These are phyloP conservation scores for Microctonus hyperodae DNA, from an alignment of 2,888 invertebrate genomes.

Conservation along the genomic window DNA sequence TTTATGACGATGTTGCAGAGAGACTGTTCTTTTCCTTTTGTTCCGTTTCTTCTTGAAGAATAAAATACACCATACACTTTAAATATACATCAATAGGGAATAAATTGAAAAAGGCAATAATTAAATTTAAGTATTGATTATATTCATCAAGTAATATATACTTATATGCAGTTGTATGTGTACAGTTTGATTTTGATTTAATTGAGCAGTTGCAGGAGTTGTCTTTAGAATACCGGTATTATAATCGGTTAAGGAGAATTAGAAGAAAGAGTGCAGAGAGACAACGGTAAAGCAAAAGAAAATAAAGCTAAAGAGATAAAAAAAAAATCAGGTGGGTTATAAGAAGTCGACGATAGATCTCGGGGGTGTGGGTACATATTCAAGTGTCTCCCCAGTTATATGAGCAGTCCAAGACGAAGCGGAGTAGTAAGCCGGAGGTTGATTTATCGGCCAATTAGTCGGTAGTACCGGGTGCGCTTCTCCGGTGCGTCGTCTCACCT, in stretches of 20 bases:
- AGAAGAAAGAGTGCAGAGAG: neutral
- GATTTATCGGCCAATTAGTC: constrained; percentile 64
- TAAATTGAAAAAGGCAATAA: too few relatives aligned
- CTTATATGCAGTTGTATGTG: too few relatives aligned
- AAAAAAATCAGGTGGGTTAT: neutral
- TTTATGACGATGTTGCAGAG: neutral
- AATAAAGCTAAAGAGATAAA: neutral
- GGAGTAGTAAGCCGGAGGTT: constrained; percentile 56
- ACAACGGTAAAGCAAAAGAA: neutral
- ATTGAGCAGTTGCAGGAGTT: too few relatives aligned
- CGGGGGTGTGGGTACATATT: constrained; percentile 10
- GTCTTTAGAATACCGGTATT: too few relatives aligned
- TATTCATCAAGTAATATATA: too few relatives aligned
- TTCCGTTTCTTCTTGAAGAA: neutral
- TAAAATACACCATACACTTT: too few relatives aligned
- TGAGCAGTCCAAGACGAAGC: constrained; percentile 27
- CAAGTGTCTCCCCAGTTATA: constrained; percentile 20
- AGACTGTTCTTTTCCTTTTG: neutral
- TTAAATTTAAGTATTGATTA: too few relatives aligned
- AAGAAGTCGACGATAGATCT: neutral
- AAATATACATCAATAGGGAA: too few relatives aligned
- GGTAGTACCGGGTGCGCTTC: constrained; percentile 59
- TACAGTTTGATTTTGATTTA: too few relatives aligned
- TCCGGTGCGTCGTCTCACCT: constrained; percentile 57
- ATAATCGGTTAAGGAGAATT: neutral